Base-by-base conservation (phyloP, 2,888 invertebrate genomes). In the Ditula angustiorana region DNA sequence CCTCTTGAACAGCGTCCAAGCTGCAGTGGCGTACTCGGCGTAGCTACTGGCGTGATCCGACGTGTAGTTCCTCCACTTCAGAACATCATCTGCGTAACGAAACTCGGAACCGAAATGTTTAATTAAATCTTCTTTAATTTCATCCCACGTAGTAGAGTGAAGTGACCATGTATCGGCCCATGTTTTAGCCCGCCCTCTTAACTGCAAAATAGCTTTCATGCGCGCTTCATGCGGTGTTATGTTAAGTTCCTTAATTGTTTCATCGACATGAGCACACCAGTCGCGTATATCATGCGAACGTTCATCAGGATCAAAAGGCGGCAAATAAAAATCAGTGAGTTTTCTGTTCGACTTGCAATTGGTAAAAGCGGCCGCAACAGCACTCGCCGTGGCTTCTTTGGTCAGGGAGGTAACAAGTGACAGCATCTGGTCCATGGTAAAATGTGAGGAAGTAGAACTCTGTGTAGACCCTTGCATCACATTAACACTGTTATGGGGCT, bases 161-260 rank as follows among this genome's bases (percentile, higher is more conserved):
- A 71, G 65, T 0, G 68, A 69, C 67, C 71, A 69, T 10, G 62
- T 69, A 47, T 69, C 69, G 7, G 69, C 67, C 67, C 69, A 69
- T 16, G 53, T 71, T n/a, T 69, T 69, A 2, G 68, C 69, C 24
- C 69, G 21, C 23, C 71, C 67, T 64, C 35, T 64, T 11, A 69
- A 49, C 37, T 67, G 69, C 4, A 68, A 41, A 23, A 68, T 68
- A 37, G 69, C 65, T 55, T 67, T 71, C 67, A 71, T 66, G 10
- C 67, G 62, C 16, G 65, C 67, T 53, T 69, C 69, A 10, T 68
- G 67, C 1, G 59, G 47, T 23, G 67, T 19, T 26, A 66, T 62
- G 26, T 57, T 61, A 24, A 60, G 64, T 2, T 24, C 23, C 33
- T 44, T 23, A 11, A 58, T 52, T 1, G 60, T 52, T 28, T 60